Conservation (phyloP, 2,797 vertebrate genomes). For the Gouania willdenowi region DNA sequence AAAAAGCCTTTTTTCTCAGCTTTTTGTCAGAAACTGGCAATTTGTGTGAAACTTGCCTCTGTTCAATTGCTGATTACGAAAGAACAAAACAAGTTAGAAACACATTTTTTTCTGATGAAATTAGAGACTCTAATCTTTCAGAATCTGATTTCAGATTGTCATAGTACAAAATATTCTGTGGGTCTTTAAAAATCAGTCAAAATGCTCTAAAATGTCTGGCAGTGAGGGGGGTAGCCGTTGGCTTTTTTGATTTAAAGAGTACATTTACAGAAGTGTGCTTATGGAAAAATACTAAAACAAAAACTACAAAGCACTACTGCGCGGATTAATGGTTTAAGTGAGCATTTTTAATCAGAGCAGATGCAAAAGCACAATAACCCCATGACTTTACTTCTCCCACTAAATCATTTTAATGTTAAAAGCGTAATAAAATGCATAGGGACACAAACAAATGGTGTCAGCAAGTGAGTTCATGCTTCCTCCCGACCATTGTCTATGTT, state of each 20-base stretch:
- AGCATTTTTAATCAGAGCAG: conserved; percentile 55
- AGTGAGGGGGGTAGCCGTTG: too few relatives aligned
- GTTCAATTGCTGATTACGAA: too few relatives aligned
- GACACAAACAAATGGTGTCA: conserved; percentile 68
- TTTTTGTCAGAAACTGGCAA: too few relatives aligned
- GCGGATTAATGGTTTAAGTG: conserved; percentile 45
- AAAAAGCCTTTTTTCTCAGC: too few relatives aligned
- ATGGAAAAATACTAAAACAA: conserved; percentile 52
- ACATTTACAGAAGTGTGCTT: conserved; percentile 40
- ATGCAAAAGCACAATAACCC: conserved; percentile 66
- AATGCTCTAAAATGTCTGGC: too few relatives aligned
- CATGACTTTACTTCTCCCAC: conserved; percentile 61
- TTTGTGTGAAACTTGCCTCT: too few relatives aligned
- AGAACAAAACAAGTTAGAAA: too few relatives aligned
- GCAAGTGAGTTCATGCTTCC: conserved; percentile 44
- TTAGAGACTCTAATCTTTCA: too few relatives aligned
- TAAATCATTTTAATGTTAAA: conserved; percentile 66
- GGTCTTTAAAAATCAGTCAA: too few relatives aligned
- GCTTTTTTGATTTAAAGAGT: conserved; percentile 22
- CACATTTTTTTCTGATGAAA: too few relatives aligned
- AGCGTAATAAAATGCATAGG: conserved; percentile 65
- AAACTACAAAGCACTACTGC: conserved; percentile 20
- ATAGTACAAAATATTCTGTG: too few relatives aligned
- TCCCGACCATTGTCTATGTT: conserved; percentile 23
- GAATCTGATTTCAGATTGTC: too few relatives aligned